Percentiles rank a stretch among this genome's conserved stretches.
Evolutionary conservation across 2,797 vertebrate species (phyloP).

Genomic region (Furcifer pardalis): DNA sequence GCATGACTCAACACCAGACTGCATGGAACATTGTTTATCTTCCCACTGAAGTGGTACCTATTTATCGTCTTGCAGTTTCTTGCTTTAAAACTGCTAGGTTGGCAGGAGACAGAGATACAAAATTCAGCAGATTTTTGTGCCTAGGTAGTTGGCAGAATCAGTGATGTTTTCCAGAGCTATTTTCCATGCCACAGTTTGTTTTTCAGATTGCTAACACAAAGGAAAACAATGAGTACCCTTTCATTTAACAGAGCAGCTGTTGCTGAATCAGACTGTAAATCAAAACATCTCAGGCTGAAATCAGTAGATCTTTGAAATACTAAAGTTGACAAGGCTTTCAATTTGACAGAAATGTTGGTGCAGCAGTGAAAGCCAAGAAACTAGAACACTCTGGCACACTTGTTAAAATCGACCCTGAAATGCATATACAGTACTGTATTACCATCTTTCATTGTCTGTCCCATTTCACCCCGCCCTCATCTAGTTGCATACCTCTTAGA

Average conservation of each 20-base stretch:
- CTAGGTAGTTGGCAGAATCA: neutral
- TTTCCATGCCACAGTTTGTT: neutral
- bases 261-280: slow-evolving; percentile 6
- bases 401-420: neutral
- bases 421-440: neutral
- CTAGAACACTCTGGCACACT: neutral
- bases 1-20: no score
- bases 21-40: no score
- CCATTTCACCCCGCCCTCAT: neutral
- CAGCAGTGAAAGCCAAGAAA: neutral
- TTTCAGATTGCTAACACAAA: neutral
- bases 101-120: neutral
- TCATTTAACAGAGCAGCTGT: slow-evolving; percentile 8
- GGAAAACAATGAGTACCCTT: neutral
- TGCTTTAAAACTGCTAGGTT: no score
- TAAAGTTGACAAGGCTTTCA: neutral
- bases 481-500: neutral
- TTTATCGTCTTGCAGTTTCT: no score
- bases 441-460: neutral
- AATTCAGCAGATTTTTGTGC: neutral
- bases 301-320: neutral
- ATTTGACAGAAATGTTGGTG: neutral
- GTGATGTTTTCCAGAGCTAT: neutral
- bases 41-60: no score
- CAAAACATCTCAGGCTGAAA: neutral